Evolutionary conservation across 2,113 vertebrate species (phyloP).

Genomic region (Orthonyx spaldingii): DNA sequence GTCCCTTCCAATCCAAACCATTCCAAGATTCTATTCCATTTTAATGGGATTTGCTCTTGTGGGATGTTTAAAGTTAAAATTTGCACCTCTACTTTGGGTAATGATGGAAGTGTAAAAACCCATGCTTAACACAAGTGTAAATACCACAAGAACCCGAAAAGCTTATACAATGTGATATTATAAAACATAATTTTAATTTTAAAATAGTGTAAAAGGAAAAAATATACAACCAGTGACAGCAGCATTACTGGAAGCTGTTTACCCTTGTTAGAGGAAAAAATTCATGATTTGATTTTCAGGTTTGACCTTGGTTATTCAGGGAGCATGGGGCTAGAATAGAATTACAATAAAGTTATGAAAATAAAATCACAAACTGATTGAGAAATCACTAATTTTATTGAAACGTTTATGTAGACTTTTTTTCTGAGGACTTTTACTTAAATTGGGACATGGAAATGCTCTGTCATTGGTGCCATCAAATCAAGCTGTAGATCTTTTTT

Average conservation of each 20-base stretch:
- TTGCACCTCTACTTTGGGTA: not conserved
- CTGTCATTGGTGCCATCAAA: not conserved
- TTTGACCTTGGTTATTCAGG: not conserved
- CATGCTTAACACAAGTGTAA: not conserved
- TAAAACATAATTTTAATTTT: not conserved
- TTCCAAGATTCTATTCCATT: not conserved
- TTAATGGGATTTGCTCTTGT: not conserved
- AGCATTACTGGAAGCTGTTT: not conserved
- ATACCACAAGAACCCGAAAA: not conserved
- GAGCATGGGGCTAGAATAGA: not conserved
- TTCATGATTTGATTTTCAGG: not conserved
- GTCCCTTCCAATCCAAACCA: not conserved
- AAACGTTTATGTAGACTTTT: not conserved
- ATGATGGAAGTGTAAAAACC: not conserved
- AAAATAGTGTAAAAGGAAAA: not conserved
- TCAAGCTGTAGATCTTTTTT: not conserved
- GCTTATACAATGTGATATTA: not conserved
- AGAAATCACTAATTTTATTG: not conserved
- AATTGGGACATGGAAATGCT: not conserved
- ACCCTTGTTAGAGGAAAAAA: not conserved
- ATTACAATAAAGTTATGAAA: not conserved
- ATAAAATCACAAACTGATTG: not conserved
- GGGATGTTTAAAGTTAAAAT: not conserved
- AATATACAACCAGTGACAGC: not conserved
- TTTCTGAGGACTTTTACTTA: not conserved